Evolutionary conservation across 2,888 invertebrate genomes (phyloP).

Genomic region (Bombyx huttoni): DNA sequence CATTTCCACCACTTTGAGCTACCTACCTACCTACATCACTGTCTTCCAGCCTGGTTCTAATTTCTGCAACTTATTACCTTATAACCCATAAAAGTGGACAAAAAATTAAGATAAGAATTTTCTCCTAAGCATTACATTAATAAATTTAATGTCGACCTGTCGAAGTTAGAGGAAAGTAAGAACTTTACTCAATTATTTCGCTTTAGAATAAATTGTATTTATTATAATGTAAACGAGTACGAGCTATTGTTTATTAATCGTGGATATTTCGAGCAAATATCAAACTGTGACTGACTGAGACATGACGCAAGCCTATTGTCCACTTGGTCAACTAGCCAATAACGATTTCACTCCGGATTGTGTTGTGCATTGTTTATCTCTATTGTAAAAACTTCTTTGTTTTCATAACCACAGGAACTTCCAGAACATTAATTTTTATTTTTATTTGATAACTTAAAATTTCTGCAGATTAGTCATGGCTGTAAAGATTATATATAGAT

Average conservation of each 20-base stretch:
- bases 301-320: slow-evolving; percentile 53
- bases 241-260: slow-evolving; percentile 2
- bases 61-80: too few relatives aligned
- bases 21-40: too few relatives aligned
- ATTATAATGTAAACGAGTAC: neutral
- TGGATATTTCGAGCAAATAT: slow-evolving; percentile 21
- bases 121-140: too few relatives aligned
- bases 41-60: too few relatives aligned
- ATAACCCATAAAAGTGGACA: too few relatives aligned
- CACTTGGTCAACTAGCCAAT: slow-evolving; percentile 34
- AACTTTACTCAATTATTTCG: slow-evolving; percentile 7
- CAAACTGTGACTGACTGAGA: slow-evolving; percentile 23
- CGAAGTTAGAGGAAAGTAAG: too few relatives aligned
- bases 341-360: slow-evolving; percentile 44
- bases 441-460: neutral
- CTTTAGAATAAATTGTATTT: slow-evolving; percentile 9
- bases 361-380: slow-evolving; percentile 25
- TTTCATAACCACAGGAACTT: slow-evolving; percentile 1
- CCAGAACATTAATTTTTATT: neutral
- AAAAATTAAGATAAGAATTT: too few relatives aligned
- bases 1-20: too few relatives aligned
- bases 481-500: neutral
- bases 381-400: slow-evolving; percentile 1
- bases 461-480: neutral
- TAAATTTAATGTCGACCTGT: too few relatives aligned